These are phyloP conservation scores for Thecocarcelia acutangulata DNA, from an alignment of 2,888 invertebrate genomes.

Conservation along the genomic window DNA sequence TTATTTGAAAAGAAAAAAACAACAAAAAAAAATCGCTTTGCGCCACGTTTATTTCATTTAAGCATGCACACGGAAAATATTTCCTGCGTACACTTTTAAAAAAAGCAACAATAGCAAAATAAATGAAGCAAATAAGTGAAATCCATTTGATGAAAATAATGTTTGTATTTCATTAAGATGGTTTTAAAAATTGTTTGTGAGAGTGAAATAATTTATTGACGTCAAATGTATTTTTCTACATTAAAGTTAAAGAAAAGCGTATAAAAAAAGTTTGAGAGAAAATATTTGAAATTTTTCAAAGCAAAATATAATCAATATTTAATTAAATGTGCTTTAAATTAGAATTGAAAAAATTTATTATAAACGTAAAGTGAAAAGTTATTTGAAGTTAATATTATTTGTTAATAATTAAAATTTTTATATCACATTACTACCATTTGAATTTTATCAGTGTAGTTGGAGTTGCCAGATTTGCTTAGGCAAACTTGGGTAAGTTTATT, in stretches of 20 bases:
- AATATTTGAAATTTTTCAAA: neutral
- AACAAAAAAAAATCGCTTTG: constrained; percentile 31
- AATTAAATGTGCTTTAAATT: constrained; percentile 2
- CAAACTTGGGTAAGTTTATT: constrained; percentile 64
- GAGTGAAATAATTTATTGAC: too few relatives aligned
- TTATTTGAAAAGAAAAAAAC: neutral
- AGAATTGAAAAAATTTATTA: too few relatives aligned
- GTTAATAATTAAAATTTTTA: neutral
- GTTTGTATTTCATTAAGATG: neutral
- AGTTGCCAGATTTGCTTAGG: constrained; percentile 69
- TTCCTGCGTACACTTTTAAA: constrained; percentile 31
- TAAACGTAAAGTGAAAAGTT: neutral
- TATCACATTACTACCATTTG: neutral
- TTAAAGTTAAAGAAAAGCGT: too few relatives aligned
- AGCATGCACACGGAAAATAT: constrained; percentile 20
- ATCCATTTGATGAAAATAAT: neutral
- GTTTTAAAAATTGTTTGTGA: neutral
- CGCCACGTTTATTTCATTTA: constrained; percentile 42
- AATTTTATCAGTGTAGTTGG: constrained; percentile 60
- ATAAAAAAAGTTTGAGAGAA: too few relatives aligned
- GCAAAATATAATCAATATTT: neutral
- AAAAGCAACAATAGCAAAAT: constrained; percentile 8
- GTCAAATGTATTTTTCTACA: too few relatives aligned
- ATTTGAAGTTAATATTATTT: neutral
- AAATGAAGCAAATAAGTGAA: neutral